Evolutionary conservation across 2,888 invertebrate species (phyloP).

Genomic region (Aleiodes testaceus): DNA sequence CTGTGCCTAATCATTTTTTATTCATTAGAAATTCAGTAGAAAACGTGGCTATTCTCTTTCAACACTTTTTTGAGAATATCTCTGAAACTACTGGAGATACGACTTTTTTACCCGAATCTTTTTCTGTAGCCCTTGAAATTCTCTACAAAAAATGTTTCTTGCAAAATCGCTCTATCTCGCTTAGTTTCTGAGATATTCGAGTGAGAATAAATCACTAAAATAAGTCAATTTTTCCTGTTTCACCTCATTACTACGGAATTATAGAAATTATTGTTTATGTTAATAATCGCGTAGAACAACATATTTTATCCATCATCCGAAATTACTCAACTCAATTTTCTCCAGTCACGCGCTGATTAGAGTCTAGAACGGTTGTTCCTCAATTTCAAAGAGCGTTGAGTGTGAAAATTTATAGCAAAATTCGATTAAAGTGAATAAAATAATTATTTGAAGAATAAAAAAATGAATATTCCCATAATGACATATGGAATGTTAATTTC

Average conservation of each 20-base stretch:
- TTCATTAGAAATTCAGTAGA: too few species aligned
- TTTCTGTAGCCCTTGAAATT: too few species aligned
- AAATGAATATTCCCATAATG: background rate
- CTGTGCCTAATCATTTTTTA: conserved; percentile 59
- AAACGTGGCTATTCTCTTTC: too few species aligned
- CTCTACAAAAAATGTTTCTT: too few species aligned
- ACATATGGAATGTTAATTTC: conserved; percentile 6
- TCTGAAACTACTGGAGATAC: too few species aligned
- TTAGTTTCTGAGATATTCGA: too few species aligned
- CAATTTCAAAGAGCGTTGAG: conserved; percentile 40
- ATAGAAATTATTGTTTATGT: background rate
- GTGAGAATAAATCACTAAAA: too few species aligned
- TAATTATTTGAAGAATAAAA: background rate
- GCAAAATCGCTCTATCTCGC: too few species aligned
- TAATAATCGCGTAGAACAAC: conserved; percentile 9
- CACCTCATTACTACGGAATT: too few species aligned
- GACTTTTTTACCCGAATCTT: too few species aligned
- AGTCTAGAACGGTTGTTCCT: conserved; percentile 59
- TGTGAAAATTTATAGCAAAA: conserved; percentile 39
- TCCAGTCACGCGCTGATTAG: conserved; percentile 65
- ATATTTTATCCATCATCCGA: conserved; percentile 34
- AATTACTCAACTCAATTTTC: conserved; percentile 57
- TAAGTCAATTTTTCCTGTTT: too few species aligned
- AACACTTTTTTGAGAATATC: too few species aligned
- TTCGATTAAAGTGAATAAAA: conserved; percentile 32